Conservation (phyloP, 2,888 invertebrate species). For the Amphimallon solstitiale region DNA sequence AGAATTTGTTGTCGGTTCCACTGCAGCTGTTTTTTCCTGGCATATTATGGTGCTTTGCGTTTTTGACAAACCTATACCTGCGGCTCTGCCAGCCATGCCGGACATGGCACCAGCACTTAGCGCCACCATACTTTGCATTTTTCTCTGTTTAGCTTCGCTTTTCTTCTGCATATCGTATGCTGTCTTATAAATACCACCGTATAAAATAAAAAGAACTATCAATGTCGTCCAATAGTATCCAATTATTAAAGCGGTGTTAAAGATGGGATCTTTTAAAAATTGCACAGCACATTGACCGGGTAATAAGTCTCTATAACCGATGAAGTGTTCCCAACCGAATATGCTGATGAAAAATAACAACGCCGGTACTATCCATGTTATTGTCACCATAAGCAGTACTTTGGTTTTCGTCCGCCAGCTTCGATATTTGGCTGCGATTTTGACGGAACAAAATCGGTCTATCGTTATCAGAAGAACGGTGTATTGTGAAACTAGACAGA, state of each 20-base stretch:
- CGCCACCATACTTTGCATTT: conserved; percentile 95
- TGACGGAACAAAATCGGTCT: conserved; percentile 98
- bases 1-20: conserved; percentile 59
- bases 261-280: conserved; percentile 96
- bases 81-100: conserved; percentile 88
- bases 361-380: conserved; percentile 97
- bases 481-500: conserved; percentile 98
- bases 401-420: conserved; percentile 95
- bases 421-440: conserved; percentile 96
- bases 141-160: conserved; percentile 94
- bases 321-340: conserved; percentile 99
- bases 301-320: conserved; percentile 81
- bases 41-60: conserved; percentile 75
- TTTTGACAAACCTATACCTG: conserved; percentile 86
- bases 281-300: conserved; percentile 95
- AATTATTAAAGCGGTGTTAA: conserved; percentile 96
- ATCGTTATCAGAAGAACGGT: conserved; percentile 98
- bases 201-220: conserved; percentile 92
- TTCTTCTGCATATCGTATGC: conserved; percentile 98
- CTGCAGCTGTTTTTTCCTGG: conserved; percentile 72
- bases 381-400: conserved; percentile 94
- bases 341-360: conserved; percentile 97
- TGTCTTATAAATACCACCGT: conserved; percentile 97
- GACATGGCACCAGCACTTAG: conserved; percentile 90
- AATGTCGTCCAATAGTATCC: conserved; percentile 98